Conservation (phyloP, 1,140 invertebrate genomes). For the Leptinotarsa lineolata region DNA sequence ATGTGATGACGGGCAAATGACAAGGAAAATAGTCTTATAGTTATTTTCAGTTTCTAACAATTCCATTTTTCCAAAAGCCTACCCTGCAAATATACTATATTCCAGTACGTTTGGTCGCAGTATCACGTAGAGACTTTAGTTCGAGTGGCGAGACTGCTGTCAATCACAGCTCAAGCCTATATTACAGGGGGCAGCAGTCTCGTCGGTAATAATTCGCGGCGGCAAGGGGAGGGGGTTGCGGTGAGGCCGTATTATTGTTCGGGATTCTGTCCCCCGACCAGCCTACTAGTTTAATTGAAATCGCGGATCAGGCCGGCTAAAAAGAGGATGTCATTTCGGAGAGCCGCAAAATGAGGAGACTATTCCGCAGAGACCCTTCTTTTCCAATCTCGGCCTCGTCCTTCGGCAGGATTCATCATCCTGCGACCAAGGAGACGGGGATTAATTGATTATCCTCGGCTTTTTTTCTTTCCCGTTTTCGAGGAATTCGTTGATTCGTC, state of each 20-base stretch:
- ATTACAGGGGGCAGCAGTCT: constrained; percentile 2
- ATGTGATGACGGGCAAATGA: too few relatives aligned
- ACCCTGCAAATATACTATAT: background rate
- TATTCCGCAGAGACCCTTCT: constrained; percentile 5
- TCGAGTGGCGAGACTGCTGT: background rate
- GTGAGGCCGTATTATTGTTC: constrained; percentile 9
- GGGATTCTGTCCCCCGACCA: constrained; percentile 24
- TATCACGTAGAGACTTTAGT: background rate
- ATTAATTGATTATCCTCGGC: constrained; percentile 8
- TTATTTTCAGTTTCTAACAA: too few relatives aligned
- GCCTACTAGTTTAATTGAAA: constrained; percentile 41
- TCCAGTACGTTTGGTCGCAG: background rate
- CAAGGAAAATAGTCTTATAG: too few relatives aligned
- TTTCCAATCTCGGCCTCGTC: background rate
- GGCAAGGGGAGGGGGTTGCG: background rate
- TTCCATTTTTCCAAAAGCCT: background rate
- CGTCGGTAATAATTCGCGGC: background rate
- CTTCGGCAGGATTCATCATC: constrained; percentile 5
- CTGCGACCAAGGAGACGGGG: constrained; percentile 7
- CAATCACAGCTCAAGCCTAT: background rate
- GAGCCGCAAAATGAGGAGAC: constrained; percentile 16
- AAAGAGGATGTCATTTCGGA: constrained; percentile 45
- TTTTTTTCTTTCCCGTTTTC: background rate
- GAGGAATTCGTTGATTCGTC: background rate
- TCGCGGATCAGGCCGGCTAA: constrained; percentile 42